Evolutionary conservation across 2,888 invertebrate species (phyloP).

Genomic region (Myathropa florea): DNA sequence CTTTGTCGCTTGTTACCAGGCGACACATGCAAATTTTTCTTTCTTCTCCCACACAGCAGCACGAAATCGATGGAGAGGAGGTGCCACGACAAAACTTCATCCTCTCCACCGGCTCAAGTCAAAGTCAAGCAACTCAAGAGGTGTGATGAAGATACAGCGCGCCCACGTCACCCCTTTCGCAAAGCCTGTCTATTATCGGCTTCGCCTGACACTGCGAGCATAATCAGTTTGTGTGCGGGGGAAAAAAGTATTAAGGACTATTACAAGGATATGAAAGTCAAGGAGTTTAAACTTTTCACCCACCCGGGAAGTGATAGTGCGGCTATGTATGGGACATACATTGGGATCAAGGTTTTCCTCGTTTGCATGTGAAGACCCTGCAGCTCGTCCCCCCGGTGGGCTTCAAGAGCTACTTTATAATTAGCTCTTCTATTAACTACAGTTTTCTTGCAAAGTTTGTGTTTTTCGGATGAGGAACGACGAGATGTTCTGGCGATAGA

Average conservation of each 20-base stretch:
- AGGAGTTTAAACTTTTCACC: slow-evolving; percentile 55
- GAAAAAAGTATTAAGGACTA: slow-evolving; percentile 60
- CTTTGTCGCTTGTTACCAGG: slow-evolving; percentile 29
- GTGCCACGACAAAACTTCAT: slow-evolving; percentile 48
- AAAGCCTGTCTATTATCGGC: slow-evolving; percentile 49
- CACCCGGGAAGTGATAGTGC: not conserved
- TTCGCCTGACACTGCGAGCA: slow-evolving; percentile 15
- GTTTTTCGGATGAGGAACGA: not conserved
- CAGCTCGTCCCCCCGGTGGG: not conserved
- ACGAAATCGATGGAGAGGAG: not conserved
- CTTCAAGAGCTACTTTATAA: slow-evolving; percentile 53
- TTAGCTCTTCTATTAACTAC: slow-evolving; percentile 53
- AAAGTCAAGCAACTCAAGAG: slow-evolving; percentile 41
- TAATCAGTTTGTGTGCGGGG: slow-evolving; percentile 48
- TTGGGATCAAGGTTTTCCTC: slow-evolving; percentile 55
- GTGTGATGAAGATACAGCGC: slow-evolving; percentile 57
- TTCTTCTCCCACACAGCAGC: not conserved
- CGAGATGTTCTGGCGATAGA: not conserved
- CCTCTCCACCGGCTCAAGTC: slow-evolving; percentile 29
- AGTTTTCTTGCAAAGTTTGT: slow-evolving; percentile 31
- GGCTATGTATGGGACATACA: slow-evolving; percentile 2
- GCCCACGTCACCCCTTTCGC: slow-evolving; percentile 33
- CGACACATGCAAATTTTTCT: slow-evolving; percentile 44
- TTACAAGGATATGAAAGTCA: slow-evolving; percentile 68
- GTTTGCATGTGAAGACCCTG: slow-evolving; percentile 13